Evolutionary conservation across 2,113 vertebrate genomes (phyloP).

Genomic region (Melanotaenia duboulayi): DNA sequence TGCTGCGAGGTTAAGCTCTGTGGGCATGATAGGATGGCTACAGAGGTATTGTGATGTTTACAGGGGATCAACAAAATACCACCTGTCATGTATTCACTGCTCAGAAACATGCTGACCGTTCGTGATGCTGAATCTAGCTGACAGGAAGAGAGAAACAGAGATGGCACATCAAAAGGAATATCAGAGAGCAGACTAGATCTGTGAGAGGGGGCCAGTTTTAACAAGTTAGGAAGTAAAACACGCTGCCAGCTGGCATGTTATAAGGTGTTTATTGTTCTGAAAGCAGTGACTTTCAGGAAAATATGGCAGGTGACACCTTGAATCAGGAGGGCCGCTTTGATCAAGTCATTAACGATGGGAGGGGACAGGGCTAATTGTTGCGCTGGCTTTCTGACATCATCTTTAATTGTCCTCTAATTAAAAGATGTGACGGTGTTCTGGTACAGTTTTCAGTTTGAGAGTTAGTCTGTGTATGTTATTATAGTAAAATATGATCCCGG

Average conservation of each 20-base stretch:
- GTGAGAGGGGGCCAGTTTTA: not conserved
- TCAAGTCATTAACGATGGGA: conserved; percentile 26
- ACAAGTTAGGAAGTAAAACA: not conserved
- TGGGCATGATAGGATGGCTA: conserved; percentile 9
- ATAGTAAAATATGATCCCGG: not conserved
- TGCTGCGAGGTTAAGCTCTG: conserved; percentile 20
- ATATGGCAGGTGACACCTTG: conserved; percentile 33
- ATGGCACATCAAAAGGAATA: not conserved
- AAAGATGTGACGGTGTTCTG: not conserved
- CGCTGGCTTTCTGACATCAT: conserved; percentile 13
- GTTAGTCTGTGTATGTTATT: not conserved
- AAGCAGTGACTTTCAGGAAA: conserved; percentile 11
- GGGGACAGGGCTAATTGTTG: conserved; percentile 5
- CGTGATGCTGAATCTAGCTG: conserved; percentile 37
- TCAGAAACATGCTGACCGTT: conserved; percentile 13
- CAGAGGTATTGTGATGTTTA: conserved; percentile 30
- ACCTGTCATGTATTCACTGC: conserved; percentile 40
- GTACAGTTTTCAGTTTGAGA: not conserved
- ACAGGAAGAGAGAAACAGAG: conserved; percentile 10
- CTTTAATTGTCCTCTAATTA: conserved; percentile 36
- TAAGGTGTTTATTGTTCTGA: not conserved
- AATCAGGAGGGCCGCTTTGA: conserved; percentile 31
- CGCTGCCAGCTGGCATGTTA: not conserved
- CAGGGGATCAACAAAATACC: conserved; percentile 47
- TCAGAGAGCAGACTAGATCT: not conserved